These are phyloP conservation scores for Hemichromis elongatus DNA, from an alignment of 2,113 vertebrate species.

Conservation along the genomic window DNA sequence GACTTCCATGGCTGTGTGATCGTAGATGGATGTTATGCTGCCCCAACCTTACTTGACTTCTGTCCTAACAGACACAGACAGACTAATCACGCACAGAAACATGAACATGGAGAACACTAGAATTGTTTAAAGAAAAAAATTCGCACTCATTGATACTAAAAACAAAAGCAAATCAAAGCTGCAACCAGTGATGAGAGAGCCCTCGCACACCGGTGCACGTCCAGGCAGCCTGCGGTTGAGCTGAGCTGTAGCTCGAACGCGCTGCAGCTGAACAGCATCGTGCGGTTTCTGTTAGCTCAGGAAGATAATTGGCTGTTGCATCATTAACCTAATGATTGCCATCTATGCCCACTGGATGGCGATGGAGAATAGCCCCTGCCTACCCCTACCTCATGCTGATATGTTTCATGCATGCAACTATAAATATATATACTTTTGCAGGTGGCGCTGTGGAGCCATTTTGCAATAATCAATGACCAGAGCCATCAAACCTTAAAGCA, in stretches of 20 bases:
- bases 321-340: neutral
- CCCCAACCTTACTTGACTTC: conserved; percentile 79
- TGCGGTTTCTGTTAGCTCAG: neutral
- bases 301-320: neutral
- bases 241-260: no score
- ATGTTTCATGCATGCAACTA: neutral
- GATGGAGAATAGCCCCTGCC: neutral
- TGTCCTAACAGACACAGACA: conserved; percentile 79
- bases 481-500: no score
- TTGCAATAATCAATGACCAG: neutral
- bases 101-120: neutral
- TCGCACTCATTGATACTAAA: neutral
- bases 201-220: neutral
- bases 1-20: neutral
- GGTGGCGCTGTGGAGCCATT: no score
- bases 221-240: fast-evolving
- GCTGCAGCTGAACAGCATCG: neutral
- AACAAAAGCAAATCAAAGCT: fast-evolving
- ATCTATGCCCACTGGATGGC: neutral
- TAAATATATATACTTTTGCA: neutral
- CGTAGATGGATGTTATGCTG: conserved; percentile 46
- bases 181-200: neutral
- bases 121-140: neutral
- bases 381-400: neutral
- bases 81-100: neutral